These are phyloP conservation scores for Hypolimnas misippus DNA, from an alignment of 2,888 invertebrate genomes.

Conservation along the genomic window DNA sequence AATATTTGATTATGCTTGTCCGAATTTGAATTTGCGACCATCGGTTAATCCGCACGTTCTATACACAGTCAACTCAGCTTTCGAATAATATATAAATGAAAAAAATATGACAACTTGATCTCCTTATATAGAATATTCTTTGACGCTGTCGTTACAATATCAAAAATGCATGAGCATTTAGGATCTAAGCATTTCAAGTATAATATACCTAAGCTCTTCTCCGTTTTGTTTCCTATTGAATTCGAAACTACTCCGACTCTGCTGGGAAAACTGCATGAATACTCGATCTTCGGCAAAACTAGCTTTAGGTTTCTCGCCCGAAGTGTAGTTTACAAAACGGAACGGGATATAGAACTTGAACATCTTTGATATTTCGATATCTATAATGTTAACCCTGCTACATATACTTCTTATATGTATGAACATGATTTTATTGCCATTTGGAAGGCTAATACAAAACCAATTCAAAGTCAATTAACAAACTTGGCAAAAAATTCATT, in stretches of 20 bases:
- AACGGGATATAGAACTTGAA: conserved; percentile 23
- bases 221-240: conserved; percentile 42
- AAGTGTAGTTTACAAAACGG: conserved; percentile 35
- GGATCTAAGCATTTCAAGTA: conserved; percentile 36
- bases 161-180: conserved; percentile 35
- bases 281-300: conserved; percentile 40
- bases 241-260: conserved; percentile 38
- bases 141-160: conserved; percentile 16
- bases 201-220: conserved; percentile 30
- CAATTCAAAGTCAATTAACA: too few species aligned
- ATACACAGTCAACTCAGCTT: too few species aligned
- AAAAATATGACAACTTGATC: too few species aligned
- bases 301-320: conserved; percentile 30
- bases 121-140: neutral
- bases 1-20: too few species aligned
- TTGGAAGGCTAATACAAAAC: neutral
- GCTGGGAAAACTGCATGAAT: conserved; percentile 34
- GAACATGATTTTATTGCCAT: neutral
- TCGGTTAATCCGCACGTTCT: too few species aligned
- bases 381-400: neutral
- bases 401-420: neutral
- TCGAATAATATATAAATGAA: too few species aligned
- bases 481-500: too few species aligned
- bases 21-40: too few species aligned
- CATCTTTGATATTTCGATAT: conserved; percentile 2